Evolutionary conservation across 2,113 vertebrate genomes (phyloP).

Genomic region (Oreochromis aureus): DNA sequence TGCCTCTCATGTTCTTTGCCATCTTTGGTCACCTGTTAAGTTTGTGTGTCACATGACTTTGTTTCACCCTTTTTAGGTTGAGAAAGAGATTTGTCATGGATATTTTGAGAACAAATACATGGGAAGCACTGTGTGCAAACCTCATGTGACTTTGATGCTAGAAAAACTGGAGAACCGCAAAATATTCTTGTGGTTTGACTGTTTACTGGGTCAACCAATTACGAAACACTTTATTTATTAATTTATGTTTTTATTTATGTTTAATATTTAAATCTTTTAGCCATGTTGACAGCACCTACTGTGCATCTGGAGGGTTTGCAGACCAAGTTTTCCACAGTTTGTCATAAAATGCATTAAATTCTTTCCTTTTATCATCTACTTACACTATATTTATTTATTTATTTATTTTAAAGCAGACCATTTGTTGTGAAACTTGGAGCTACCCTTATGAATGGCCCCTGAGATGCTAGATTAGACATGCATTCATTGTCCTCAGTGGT

Average conservation of each 20-base stretch:
- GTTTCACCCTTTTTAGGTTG: not conserved
- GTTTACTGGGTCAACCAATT: rapidly evolving
- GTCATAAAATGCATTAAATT: not conserved
- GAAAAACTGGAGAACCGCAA: not conserved
- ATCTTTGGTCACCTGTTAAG: not conserved
- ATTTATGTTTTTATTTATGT: not conserved
- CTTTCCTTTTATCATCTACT: not conserved
- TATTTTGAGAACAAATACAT: not conserved
- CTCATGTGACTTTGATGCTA: not conserved
- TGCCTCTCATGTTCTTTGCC: not conserved
- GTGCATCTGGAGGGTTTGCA: not conserved
- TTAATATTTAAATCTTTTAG: not conserved
- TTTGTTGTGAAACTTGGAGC: not conserved
- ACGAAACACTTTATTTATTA: rapidly evolving
- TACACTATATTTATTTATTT: not conserved
- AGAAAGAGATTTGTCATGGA: not conserved
- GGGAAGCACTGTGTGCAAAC: not conserved
- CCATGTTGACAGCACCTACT: not conserved
- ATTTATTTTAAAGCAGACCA: not conserved
- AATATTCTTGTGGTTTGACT: not conserved
- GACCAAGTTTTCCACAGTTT: not conserved
- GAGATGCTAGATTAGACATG: not conserved
- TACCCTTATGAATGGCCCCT: not conserved
- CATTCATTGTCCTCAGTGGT: rapidly evolving
- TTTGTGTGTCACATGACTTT: not conserved